Evolutionary conservation across 2,888 invertebrate species (phyloP).

Genomic region (Leptinotarsa haldemani): DNA sequence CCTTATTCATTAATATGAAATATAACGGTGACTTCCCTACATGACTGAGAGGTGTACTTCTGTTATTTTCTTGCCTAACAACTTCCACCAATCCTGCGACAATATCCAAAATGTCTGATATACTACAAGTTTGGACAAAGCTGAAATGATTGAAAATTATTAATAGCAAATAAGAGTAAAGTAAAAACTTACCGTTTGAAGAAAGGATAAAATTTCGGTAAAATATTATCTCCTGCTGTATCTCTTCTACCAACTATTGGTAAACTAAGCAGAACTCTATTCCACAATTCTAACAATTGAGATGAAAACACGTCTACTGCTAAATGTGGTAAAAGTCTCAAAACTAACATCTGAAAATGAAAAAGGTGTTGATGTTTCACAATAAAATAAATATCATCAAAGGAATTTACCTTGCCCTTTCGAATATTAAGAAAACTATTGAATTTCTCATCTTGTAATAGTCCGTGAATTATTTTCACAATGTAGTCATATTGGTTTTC

Average conservation of each 20-base stretch:
- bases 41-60: constrained; percentile 63
- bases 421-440: constrained; percentile 80
- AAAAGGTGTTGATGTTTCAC: background rate
- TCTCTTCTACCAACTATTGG: constrained; percentile 72
- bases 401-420: constrained; percentile 79
- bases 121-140: constrained; percentile 60
- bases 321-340: constrained; percentile 75
- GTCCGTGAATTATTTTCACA: constrained; percentile 73
- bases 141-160: constrained; percentile 49
- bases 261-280: constrained; percentile 71
- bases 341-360: constrained; percentile 71
- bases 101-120: constrained; percentile 61
- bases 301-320: constrained; percentile 65
- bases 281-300: constrained; percentile 72
- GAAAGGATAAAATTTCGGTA: constrained; percentile 70
- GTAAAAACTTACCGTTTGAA: constrained; percentile 69
- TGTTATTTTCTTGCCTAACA: constrained; percentile 57
- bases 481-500: constrained; percentile 72
- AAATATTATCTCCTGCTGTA: constrained; percentile 66
- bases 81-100: constrained; percentile 60
- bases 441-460: constrained; percentile 78
- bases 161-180: constrained; percentile 29
- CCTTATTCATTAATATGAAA: constrained; percentile 69
- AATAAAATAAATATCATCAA: background rate
- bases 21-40: constrained; percentile 62